Evolutionary conservation across 2,797 vertebrate genomes (phyloP).

Genomic region (Masticophis lateralis): DNA sequence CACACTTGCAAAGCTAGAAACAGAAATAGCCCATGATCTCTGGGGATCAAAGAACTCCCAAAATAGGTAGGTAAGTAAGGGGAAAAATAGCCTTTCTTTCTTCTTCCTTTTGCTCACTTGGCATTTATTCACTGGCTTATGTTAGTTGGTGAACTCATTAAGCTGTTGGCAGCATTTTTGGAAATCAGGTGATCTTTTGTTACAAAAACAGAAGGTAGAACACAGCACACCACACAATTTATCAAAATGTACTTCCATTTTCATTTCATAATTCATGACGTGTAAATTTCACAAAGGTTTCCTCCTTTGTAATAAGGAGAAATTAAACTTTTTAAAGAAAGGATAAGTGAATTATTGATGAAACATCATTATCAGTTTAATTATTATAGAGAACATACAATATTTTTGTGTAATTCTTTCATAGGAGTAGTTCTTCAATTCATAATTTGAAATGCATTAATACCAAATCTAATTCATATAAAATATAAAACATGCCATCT

Average conservation of each 20-base stretch:
- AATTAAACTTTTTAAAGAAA: background rate
- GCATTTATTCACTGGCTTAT: conserved; percentile 43
- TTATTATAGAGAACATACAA: conserved; percentile 21
- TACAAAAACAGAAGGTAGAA: background rate
- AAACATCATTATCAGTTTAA: conserved; percentile 14
- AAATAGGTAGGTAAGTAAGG: conserved; percentile 47
- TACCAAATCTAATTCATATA: conserved; percentile 56
- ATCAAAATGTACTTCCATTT: background rate
- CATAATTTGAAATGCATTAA: conserved; percentile 55
- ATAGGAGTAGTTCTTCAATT: conserved; percentile 28
- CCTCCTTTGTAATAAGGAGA: background rate
- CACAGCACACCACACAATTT: background rate
- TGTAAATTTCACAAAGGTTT: background rate
- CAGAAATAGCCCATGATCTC: conserved; percentile 59
- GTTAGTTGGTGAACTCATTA: conserved; percentile 33
- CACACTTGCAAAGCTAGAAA: conserved; percentile 64
- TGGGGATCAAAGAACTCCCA: conserved; percentile 45
- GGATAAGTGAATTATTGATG: background rate
- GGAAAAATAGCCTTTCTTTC: conserved; percentile 9
- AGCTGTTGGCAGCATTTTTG: background rate
- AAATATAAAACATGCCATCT: conserved; percentile 53
- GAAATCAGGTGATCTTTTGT: background rate
- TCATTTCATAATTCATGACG: background rate
- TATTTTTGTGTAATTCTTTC: background rate
- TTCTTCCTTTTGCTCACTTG: conserved; percentile 42